phyloP scores from a whole-genome alignment of 1,140 invertebrate species.

The Alviniconcha marisindica region DNA sequence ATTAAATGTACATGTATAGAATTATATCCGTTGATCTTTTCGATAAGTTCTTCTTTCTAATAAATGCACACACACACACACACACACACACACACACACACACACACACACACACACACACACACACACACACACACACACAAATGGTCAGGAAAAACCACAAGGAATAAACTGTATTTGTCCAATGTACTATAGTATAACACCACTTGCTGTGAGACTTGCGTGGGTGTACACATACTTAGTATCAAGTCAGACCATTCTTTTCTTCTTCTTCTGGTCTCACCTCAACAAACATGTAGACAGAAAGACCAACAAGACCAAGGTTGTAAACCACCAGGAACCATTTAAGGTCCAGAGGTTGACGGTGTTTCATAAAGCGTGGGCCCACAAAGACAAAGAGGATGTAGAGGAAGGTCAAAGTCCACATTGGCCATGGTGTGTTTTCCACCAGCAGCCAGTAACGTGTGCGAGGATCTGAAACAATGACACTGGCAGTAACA shows the following conservation, averaged over 20 bases:
- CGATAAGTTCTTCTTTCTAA: no score
- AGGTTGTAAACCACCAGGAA: conserved; percentile 91
- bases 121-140: neutral
- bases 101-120: neutral
- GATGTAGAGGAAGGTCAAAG: conserved; percentile 74
- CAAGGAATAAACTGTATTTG: no score
- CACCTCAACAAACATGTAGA: conserved; percentile 81
- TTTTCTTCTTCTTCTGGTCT: no score
- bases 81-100: conserved; percentile 3
- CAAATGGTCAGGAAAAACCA: no score
- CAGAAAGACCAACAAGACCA: conserved; percentile 88
- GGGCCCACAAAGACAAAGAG: conserved; percentile 81
- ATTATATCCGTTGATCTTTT: no score
- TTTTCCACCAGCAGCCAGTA: conserved; percentile 76
- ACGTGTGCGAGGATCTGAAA: conserved; percentile 76
- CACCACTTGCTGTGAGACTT: no score
- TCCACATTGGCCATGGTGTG: conserved; percentile 75
- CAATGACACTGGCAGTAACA: neutral
- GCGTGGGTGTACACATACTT: no score
- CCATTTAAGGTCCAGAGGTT: conserved; percentile 88
- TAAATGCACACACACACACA: no score
- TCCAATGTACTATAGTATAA: no score
- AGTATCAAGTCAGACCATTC: no score
- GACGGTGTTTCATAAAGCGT: conserved; percentile 90
- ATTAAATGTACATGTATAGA: no score